Percentiles rank a stretch among this genome's conserved stretches.
phyloP scores from a whole-genome alignment of 1,140 invertebrate genomes.

The Teleogryllus occipitalis region DNA sequence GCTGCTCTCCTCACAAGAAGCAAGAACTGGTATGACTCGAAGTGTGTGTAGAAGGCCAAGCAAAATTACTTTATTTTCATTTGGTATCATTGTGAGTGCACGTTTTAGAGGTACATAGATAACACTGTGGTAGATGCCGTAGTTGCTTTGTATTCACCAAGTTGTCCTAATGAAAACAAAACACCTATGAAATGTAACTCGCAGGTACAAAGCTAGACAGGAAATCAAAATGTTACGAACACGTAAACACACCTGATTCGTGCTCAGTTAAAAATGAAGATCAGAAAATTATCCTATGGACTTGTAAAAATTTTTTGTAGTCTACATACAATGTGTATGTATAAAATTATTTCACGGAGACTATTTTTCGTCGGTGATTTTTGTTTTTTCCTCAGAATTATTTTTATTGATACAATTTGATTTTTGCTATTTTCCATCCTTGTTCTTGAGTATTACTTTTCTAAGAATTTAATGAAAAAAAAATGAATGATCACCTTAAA shows the following conservation, averaged over 20 bases:
- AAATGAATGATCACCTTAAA: slow-evolving; percentile 1
- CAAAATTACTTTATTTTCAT: slow-evolving; percentile 9
- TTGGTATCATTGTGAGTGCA: slow-evolving; percentile 15
- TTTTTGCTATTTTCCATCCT: background rate
- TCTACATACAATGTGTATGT: slow-evolving; percentile 15
- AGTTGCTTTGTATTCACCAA: slow-evolving; percentile 17
- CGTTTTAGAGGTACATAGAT: background rate
- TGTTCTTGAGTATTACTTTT: background rate
- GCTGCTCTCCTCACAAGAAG: background rate
- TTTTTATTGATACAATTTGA: background rate
- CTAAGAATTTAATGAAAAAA: background rate
- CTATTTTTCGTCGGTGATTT: slow-evolving; percentile 9
- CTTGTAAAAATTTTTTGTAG: slow-evolving; percentile 19
- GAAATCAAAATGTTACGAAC: slow-evolving; percentile 13
- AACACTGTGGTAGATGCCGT: slow-evolving; percentile 11
- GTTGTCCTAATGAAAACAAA: background rate
- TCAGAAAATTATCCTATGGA: slow-evolving; percentile 10
- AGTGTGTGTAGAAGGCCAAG: slow-evolving; percentile 18
- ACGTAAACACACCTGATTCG: slow-evolving; percentile 20
- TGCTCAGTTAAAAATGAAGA: slow-evolving; percentile 14
- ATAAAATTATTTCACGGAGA: slow-evolving; percentile 13
- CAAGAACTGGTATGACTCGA: background rate
- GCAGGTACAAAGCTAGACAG: slow-evolving; percentile 15
- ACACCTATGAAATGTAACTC: slow-evolving; percentile 10
- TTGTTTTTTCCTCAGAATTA: background rate